These are phyloP conservation scores for Arge pagana DNA, from an alignment of 2,888 invertebrate species.

Conservation along the genomic window DNA sequence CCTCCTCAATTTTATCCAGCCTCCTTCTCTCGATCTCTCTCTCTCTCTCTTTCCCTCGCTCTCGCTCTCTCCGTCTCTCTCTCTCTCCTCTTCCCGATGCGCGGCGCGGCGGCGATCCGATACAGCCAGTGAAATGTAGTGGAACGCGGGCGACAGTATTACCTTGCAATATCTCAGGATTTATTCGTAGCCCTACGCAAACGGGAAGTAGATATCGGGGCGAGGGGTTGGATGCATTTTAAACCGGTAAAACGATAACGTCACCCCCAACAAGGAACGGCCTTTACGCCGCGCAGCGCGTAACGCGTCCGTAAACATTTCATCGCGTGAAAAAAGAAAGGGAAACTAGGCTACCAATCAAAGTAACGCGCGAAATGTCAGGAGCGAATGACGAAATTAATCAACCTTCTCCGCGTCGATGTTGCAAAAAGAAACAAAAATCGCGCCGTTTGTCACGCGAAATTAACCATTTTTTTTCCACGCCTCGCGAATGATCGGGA, in stretches of 20 bases:
- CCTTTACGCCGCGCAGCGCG: too few relatives aligned
- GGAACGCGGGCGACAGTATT: conserved; percentile 43
- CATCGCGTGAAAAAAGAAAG: too few relatives aligned
- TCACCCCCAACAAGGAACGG: conserved; percentile 16
- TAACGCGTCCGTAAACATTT: too few relatives aligned
- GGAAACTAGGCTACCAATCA: too few relatives aligned
- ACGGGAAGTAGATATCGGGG: neutral
- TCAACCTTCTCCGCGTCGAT: too few relatives aligned
- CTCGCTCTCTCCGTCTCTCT: conserved; percentile 13
- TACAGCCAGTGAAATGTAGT: conserved; percentile 48
- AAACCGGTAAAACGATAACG: conserved; percentile 30
- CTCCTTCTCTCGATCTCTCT: conserved; percentile 38
- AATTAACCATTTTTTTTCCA: too few relatives aligned
- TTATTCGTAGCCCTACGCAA: conserved; percentile 39
- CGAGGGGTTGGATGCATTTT: conserved; percentile 36
- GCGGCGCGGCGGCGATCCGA: conserved; percentile 36
- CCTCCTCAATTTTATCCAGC: neutral
- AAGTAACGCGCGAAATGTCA: too few relatives aligned
- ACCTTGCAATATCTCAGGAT: conserved; percentile 47
- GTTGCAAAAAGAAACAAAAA: too few relatives aligned
- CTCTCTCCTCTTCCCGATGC: conserved; percentile 30
- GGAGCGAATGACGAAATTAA: too few relatives aligned
- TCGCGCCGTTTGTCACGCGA: too few relatives aligned
- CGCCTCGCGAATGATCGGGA: too few relatives aligned
- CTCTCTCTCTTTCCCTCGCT: conserved; percentile 17